phyloP scores from a whole-genome alignment of 2,797 vertebrate genomes.

The Enteromius thamalakanensis region DNA sequence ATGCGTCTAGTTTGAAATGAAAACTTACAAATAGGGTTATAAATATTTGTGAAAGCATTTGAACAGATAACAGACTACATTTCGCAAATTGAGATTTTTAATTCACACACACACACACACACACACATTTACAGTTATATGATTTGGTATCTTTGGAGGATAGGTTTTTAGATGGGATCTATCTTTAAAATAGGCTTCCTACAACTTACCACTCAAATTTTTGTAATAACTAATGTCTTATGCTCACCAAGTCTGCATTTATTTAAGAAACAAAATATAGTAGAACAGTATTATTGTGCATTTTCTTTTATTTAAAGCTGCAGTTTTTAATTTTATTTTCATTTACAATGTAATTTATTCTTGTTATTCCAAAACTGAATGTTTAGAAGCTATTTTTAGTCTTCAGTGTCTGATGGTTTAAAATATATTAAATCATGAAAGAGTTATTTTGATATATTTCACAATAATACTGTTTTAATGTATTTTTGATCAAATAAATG shows the following conservation, averaged over 20 bases:
- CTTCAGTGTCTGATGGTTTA: background rate
- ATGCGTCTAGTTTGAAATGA: conserved; percentile 1
- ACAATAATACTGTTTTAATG: background rate
- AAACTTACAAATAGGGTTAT: background rate
- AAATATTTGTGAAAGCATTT: background rate
- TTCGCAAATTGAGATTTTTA: no score
- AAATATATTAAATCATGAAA: no score
- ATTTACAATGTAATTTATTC: background rate
- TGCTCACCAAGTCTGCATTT: background rate
- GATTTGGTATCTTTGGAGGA: no score
- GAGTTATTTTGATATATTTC: background rate
- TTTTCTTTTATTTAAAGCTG: background rate
- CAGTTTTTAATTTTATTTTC: background rate
- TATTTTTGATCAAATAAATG: background rate
- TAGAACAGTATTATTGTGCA: background rate
- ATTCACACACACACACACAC: no score
- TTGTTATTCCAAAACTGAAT: background rate
- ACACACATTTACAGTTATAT: no score
- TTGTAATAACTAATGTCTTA: background rate
- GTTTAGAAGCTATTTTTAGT: background rate
- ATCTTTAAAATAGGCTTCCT: no score
- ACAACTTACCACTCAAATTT: background rate
- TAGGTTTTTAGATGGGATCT: background rate
- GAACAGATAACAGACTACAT: background rate
- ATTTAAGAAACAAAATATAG: background rate